Base-by-base conservation (phyloP, 1,140 invertebrate genomes). In the Agraylea sexmaculata region DNA sequence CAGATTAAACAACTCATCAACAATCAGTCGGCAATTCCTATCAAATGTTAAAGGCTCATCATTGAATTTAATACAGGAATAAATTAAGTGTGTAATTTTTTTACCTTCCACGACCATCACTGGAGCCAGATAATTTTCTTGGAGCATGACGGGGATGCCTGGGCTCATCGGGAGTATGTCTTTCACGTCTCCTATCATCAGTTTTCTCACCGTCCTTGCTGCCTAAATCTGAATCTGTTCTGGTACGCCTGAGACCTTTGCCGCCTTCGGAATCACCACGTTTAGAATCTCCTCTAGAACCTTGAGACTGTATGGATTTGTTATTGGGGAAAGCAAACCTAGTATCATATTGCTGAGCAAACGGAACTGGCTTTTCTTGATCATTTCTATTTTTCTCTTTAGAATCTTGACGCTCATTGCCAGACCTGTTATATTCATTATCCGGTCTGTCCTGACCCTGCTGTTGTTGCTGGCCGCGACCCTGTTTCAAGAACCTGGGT, bases 401-500 rank as follows among this genome's bases (percentile, higher is more conserved):
- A 44, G 37, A 51, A 51, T 30, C 48, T 49, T 27, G 37, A 37
- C 47, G 20, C 41, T 39, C 40, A 52, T 52, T 43, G 32, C 27
- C 27, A 12, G 21, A 10, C 13, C 47, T 20, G 6, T 17, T 18
- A 39, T 43, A 46, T 11, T 46, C 43, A n/a, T n/a, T n/a, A n/a
- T n/a, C n/a, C 18, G 32, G n/a, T n/a, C 41, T 25, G 3, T 51
- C 47, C 23, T 37, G 28, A 21, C 48, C 8, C 43, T 30, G 62
- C 49, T 66, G 62, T 51, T 57, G 56, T 50, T 62, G 63, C 54
- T 62, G 51, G 57, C 51, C 62, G 23, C 64, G 53, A 35, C 59
- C 64, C 47, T 72, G 69, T 51, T 81, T 85, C 55, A 84, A 76
- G 60, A 92, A 89, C 28, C 87, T 69, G 23, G 87, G 87, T 21